Evolutionary conservation across 2,888 invertebrate species (phyloP), one percentile per base, ranked within the genome.

Genomic region (Subacronicta megacephala): DNA sequence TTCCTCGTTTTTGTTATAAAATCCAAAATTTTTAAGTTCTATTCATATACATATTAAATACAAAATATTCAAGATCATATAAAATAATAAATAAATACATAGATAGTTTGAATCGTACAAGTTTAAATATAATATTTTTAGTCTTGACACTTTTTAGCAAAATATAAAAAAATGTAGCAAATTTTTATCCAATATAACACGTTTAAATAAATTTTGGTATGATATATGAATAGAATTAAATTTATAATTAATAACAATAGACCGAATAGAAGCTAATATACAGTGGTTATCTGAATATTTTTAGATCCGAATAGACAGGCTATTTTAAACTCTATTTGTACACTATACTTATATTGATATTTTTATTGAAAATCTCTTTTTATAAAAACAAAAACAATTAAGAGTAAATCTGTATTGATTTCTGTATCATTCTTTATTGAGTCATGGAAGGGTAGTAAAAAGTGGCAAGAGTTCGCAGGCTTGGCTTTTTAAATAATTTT

Each of bases 201-300:
- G 49, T 13, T 13, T 16, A 20, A 20, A 53, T n/a, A 53, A 59
- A 20, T 37, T 42, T 44, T 20, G 42, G 57, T 60, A 49, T 55
- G 40, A 63, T 56, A 54, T 75, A 68, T 78, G 73, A 74, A 69
- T 80, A 63, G 68, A 72, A 72, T 72, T 59, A 61, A 63, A 45
- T 51, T 29, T 29, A 68, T 65, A 54, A 64, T 7, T 77, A 75
- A 69, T 78, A 80, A 76, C 83, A 76, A 81, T 81, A 83, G 63
- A 83, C 84, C 85, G 77, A 82, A 83, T 80, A 88, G 87, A 88
- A 83, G 88, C 88, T 88, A 86, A 78, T 73, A 70, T 66, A 75
- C 79, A 76, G 71, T 76, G 69, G 68, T 72, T 73, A 62, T 77
- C 76, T 73, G 62, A 82, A 75, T 73, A 78, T 78, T 79, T 79